Evolutionary conservation across 2,113 vertebrate genomes (phyloP).

Genomic region (Leptocoma aspasia): DNA sequence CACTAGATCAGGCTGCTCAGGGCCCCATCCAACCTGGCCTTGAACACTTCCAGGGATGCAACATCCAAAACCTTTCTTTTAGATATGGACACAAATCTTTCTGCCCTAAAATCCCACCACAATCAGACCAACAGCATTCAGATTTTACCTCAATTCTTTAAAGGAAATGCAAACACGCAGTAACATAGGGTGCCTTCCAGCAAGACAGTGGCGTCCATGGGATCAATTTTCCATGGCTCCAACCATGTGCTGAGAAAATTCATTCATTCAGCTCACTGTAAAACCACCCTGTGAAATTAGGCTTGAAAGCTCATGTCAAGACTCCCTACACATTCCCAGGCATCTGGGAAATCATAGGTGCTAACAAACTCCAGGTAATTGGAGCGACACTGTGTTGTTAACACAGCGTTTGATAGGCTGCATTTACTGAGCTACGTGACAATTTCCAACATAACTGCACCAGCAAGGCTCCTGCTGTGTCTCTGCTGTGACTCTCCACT

Average conservation of each 20-base stretch:
- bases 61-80: background rate
- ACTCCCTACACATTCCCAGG: background rate
- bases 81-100: background rate
- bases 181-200: background rate
- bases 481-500: background rate
- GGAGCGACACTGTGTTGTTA: fast-evolving
- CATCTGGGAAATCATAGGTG: background rate
- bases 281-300: background rate
- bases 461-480: background rate
- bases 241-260: background rate
- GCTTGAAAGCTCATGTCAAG: background rate
- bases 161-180: background rate
- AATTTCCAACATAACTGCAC: background rate
- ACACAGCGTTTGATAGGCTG: background rate
- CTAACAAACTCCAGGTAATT: background rate
- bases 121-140: background rate
- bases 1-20: background rate
- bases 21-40: background rate
- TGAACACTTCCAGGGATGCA: background rate
- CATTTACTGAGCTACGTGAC: fast-evolving
- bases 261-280: background rate
- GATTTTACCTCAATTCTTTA: background rate
- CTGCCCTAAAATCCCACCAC: background rate
- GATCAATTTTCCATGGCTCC: background rate
- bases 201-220: background rate